Evolutionary conservation across 2,113 vertebrate species (phyloP), one percentile per base, ranked within the genome.

Genomic region (Toxostoma redivivum): DNA sequence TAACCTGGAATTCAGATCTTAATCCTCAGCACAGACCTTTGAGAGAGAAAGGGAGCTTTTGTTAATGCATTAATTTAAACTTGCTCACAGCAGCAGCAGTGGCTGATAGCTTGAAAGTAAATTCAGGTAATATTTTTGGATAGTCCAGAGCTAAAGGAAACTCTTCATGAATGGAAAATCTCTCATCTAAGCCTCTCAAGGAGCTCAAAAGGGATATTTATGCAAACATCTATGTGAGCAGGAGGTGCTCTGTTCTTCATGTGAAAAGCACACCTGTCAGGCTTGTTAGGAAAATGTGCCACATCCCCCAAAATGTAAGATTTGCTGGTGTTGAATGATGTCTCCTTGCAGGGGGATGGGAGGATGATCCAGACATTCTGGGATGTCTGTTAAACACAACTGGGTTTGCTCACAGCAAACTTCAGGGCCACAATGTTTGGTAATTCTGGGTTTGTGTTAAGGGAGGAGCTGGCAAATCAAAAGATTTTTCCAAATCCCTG

Each of bases 1-100:
- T 92, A 95, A 91, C 92, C 86, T 79, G 91, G 79, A 84, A 94
- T 95, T 96, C 70, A 67, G 90, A 64, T 67, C 80, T 51, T 92
- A 97, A 96, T 95, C 93, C 88, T 85, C 65, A 16, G 61, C 13
- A 12, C 70, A 90, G 81, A 50, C 91, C 85, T 94, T 70, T 82
- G 96, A 72, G 80, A 47, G 5, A 81, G 44, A 76, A 84, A 77
- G 84, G 56, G 27, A 61, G 89, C 77, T 94, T 96, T 94, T 94
- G 94, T 90, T 88, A 67, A 73, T 71, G 74, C 79, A 56, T 89
- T 89, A 54, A 54, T 80, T 95, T 78, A 40, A 53, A 60, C 58
- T 57, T 35, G 93, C 80, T 96, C 80, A 5, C 73, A 42, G 95
- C 81, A 78, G 86, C 57, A 80, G 65, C 80, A 66, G 54, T 7